Conservation (phyloP, 1,140 invertebrate genomes). For the Trachymyrmex cornetzi region DNA sequence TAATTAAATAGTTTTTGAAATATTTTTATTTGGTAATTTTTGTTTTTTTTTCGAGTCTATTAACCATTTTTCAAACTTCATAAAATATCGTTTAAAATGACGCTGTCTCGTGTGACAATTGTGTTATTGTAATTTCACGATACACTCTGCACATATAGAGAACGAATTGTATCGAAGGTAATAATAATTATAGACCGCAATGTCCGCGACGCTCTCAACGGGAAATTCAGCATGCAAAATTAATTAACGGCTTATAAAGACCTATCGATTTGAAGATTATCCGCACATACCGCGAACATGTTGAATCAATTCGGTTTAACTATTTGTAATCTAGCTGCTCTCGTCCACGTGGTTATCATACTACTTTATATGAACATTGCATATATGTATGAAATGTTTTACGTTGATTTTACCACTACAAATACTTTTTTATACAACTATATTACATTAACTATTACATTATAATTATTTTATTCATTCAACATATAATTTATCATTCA, state of each 20-base stretch:
- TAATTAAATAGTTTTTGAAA: neutral
- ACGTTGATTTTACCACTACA: neutral
- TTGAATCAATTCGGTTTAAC: conserved; percentile 25
- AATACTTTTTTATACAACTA: conserved; percentile 3
- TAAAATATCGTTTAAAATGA: neutral
- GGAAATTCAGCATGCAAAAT: conserved; percentile 50
- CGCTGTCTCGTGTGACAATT: neutral
- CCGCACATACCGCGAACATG: conserved; percentile 12
- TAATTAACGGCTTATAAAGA: conserved; percentile 61
- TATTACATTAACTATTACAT: too few relatives aligned
- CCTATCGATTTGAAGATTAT: conserved; percentile 50
- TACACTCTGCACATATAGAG: conserved; percentile 3
- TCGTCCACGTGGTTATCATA: neutral
- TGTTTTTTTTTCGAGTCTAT: neutral
- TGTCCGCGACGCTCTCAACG: conserved; percentile 11
- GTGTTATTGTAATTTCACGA: conserved; percentile 1
- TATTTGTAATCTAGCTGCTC: neutral
- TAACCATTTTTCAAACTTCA: neutral
- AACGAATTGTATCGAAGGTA: conserved; percentile 20
- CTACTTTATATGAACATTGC: neutral
- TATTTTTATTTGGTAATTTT: neutral
- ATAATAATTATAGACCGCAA: conserved; percentile 55
- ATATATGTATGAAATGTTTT: neutral
- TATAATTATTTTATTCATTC: conserved; percentile 13
- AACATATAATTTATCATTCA: neutral